phyloP scores from a whole-genome alignment of 2,888 invertebrate species.

The Drosophila affinis region DNA sequence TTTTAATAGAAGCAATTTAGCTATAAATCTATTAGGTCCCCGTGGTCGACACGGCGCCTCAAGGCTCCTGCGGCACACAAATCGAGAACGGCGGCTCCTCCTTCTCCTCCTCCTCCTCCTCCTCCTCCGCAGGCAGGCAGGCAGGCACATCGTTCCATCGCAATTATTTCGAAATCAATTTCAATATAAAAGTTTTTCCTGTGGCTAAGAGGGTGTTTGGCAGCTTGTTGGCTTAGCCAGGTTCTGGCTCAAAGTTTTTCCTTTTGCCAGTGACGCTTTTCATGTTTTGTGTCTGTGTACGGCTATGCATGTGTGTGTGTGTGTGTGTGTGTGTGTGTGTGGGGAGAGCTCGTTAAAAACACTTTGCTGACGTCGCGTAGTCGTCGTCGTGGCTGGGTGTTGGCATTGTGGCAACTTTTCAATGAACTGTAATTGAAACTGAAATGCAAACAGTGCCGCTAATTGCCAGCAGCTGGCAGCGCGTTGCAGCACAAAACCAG shows the following conservation, averaged over 20 bases:
- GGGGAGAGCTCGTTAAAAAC: constrained; percentile 71
- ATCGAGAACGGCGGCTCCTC: constrained; percentile 28
- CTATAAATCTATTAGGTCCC: constrained; percentile 66
- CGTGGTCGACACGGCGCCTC: constrained; percentile 36
- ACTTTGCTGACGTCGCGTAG: constrained; percentile 66
- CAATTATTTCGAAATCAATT: constrained; percentile 80
- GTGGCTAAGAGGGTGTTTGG: constrained; percentile 48
- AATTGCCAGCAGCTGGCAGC: constrained; percentile 66
- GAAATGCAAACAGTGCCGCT: constrained; percentile 71
- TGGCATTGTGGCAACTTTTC: constrained; percentile 70
- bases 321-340: constrained; percentile 15
- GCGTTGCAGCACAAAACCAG: constrained; percentile 30
- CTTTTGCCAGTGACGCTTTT: constrained; percentile 34
- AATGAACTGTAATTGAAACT: constrained; percentile 79
- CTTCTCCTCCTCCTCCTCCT: constrained; percentile 11
- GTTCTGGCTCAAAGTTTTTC: constrained; percentile 56
- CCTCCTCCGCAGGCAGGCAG: neutral
- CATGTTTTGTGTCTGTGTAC: constrained; percentile 25
- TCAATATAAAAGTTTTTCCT: constrained; percentile 72
- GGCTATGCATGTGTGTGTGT: constrained; percentile 3
- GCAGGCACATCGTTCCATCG: constrained; percentile 63
- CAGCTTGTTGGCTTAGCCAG: constrained; percentile 73
- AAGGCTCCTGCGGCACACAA: constrained; percentile 26
- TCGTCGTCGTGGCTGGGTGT: constrained; percentile 43
- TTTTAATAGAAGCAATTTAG: constrained; percentile 55